Base-by-base conservation (phyloP, 2,113 vertebrate species). In the Lepus americanus region DNA sequence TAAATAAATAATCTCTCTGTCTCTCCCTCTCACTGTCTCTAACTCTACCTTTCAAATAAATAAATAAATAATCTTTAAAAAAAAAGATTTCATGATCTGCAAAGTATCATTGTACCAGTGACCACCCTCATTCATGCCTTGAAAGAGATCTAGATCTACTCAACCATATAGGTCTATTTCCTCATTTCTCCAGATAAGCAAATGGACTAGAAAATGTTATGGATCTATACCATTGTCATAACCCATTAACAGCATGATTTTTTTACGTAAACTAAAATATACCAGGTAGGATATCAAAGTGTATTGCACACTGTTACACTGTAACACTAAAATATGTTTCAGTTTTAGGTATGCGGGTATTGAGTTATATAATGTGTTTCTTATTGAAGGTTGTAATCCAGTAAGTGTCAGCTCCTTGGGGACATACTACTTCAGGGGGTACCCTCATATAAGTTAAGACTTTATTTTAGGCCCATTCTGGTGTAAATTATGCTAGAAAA, bases 141-240 rank as follows among this genome's bases (percentile, higher is more conserved):
- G 11, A 59, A 91, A 6, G 33, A 22, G 6, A 44, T 44, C 44
- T 25, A 22, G 9, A 39, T 25, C 13, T 2, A 59, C 72, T 90
- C 2, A 29, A 89, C 9, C 2, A 76, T 23, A 27, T 64, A 23
- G 16, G 8, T 72, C 44, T 61, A 72, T 72, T 92, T 70, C 33
- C 27, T 94, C 17, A 33, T 49, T 70, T 95, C 20, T 87, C 14
- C 86, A 86, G 25, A 63, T 49, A 27, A 88, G 16, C 12, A 80
- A 70, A 49, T 59, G 17, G 73, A 51, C 29, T 64, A 22, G 63
- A 27, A 39, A 61, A 55, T 7, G 70, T 5, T 31, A 39, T 79
- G 6, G 22, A 6, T 36, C 0, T 0, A 17, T 6, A 78, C 6
- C 17, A 29, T 0, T 20, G 0, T 55, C 66, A 84, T 9, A 59